Conservation (phyloP, 2,888 invertebrate species). For the Pammene aurita region DNA sequence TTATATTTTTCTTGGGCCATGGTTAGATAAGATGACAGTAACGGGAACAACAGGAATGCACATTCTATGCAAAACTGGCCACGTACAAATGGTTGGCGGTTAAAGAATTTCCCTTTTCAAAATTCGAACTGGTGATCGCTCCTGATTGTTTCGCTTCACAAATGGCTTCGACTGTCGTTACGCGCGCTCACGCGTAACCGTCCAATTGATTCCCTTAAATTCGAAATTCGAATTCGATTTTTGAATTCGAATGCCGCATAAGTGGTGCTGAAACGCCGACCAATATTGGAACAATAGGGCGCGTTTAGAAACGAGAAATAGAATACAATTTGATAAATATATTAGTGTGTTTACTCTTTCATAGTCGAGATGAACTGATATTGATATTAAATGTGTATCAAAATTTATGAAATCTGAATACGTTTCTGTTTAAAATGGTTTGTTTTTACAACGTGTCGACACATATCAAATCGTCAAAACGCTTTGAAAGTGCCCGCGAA, state of each 20-base stretch:
- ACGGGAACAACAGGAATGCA: too few species aligned
- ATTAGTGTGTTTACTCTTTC: too few species aligned
- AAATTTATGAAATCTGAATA: too few species aligned
- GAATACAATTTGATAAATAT: too few species aligned
- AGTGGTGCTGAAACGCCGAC: constrained; percentile 3
- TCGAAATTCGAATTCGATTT: constrained; percentile 10
- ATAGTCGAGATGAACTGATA: too few species aligned
- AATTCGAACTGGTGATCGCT: constrained; percentile 17
- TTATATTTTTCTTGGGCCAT: too few species aligned
- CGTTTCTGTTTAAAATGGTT: too few species aligned
- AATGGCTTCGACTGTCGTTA: constrained; percentile 25
- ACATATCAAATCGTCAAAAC: too few species aligned
- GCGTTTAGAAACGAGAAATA: neutral
- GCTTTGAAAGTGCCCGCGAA: too few species aligned
- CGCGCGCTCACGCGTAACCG: constrained; percentile 12
- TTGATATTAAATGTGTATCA: too few species aligned
- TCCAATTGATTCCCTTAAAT: constrained; percentile 11
- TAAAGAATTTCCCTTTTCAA: constrained; percentile 10
- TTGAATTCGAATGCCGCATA: constrained; percentile 10
- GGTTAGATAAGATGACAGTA: too few species aligned
- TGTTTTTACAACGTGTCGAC: too few species aligned
- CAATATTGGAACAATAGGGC: constrained; percentile 3
- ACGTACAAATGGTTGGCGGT: neutral
- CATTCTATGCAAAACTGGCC: neutral
- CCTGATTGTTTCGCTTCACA: constrained; percentile 22